Percentiles rank a stretch among this genome's conserved stretches.
Evolutionary conservation across 2,797 vertebrate species (phyloP).

Genomic region (Brachyalestes nurse): DNA sequence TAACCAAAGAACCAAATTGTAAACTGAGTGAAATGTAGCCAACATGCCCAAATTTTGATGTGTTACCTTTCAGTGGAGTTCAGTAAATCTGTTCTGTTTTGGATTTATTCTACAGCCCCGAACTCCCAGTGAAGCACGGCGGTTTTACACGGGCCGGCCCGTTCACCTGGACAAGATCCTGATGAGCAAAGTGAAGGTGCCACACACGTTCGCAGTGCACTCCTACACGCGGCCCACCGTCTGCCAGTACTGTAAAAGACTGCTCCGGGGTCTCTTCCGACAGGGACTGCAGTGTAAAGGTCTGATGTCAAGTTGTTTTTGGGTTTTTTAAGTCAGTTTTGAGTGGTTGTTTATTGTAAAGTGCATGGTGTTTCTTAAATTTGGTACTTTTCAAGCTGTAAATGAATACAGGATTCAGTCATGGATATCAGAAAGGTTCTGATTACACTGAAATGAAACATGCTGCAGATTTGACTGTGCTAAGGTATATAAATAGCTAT

Average conservation of each 20-base stretch:
- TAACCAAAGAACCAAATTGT: too few species aligned
- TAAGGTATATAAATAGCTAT: too few species aligned
- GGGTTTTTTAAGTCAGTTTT: neutral
- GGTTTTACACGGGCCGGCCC: constrained; percentile 87
- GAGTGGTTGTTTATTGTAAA: neutral
- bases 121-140: constrained; percentile 78
- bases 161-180: constrained; percentile 92
- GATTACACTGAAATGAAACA: too few species aligned
- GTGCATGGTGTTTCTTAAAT: neutral
- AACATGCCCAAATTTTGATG: too few species aligned
- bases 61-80: neutral
- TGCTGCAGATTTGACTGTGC: too few species aligned
- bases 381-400: neutral
- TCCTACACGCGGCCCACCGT: constrained; percentile 92
- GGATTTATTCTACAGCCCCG: constrained; percentile 69
- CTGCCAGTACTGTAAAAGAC: constrained; percentile 92
- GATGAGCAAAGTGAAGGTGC: constrained; percentile 91
- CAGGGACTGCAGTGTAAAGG: constrained; percentile 95
- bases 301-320: constrained; percentile 55
- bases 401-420: too few species aligned
- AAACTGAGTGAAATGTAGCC: too few species aligned
- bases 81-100: constrained; percentile 1
- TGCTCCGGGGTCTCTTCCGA: constrained; percentile 89
- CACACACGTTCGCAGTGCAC: constrained; percentile 92
- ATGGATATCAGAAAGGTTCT: too few species aligned